A percentile compares a stretch with the other conserved stretches of the same genome.
These are phyloP conservation scores for Rotaria socialis DNA, from an alignment of 2,888 invertebrate genomes.

Conservation along the genomic window DNA sequence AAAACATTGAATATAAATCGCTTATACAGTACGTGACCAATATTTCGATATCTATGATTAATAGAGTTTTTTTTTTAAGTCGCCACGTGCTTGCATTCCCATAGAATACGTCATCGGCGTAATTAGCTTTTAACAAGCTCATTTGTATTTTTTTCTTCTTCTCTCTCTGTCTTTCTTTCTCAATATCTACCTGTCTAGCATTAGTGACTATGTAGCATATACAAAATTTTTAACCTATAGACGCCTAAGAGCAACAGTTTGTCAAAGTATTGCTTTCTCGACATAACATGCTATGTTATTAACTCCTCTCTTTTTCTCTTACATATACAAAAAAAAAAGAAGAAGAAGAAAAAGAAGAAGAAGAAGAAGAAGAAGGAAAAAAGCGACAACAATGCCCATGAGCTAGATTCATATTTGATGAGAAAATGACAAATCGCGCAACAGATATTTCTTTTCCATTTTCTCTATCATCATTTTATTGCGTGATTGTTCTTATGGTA, in stretches of 20 bases:
- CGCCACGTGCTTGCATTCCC: background rate
- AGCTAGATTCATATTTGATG: constrained; percentile 26
- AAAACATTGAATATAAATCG: background rate
- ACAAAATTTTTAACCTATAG: background rate
- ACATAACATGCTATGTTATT: background rate
- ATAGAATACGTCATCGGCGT: background rate
- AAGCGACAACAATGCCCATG: constrained; percentile 19
- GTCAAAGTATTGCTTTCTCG: background rate
- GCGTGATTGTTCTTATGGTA: background rate
- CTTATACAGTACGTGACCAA: background rate
- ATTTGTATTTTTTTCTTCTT: background rate
- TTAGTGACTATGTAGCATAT: background rate
- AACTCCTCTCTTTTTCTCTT: background rate
- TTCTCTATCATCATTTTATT: background rate
- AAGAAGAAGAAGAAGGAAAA: background rate
- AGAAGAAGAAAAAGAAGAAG: no score
- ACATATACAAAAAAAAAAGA: background rate
- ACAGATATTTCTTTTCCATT: background rate
- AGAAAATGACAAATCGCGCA: constrained; percentile 18
- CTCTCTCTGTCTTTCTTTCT: background rate
- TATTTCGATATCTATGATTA: background rate
- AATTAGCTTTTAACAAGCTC: background rate
- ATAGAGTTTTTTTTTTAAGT: background rate
- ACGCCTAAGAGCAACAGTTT: background rate
- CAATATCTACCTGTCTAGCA: background rate